A percentile compares a stretch with the other conserved stretches of the same genome.
phyloP scores from a whole-genome alignment of 2,888 invertebrate genomes.

The Tolmerus cingulatus region DNA sequence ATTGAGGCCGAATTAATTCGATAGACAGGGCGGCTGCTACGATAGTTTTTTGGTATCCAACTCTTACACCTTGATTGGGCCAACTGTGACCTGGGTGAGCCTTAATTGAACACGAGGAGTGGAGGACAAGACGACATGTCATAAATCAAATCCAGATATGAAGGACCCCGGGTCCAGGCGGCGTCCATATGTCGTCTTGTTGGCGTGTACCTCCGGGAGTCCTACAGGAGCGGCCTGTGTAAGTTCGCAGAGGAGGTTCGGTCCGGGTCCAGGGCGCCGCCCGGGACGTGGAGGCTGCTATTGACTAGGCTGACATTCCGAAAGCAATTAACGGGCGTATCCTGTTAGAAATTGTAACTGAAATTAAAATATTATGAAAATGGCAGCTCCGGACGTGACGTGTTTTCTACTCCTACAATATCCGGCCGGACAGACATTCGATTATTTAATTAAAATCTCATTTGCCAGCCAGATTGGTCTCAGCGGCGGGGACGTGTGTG shows the following conservation, averaged over 20 bases:
- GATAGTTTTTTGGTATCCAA: slow-evolving; percentile 7
- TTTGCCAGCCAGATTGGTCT: slow-evolving; percentile 7
- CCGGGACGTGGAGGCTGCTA: background rate
- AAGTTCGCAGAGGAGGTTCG: background rate
- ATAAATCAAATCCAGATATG: slow-evolving; percentile 41
- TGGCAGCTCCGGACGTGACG: slow-evolving; percentile 41
- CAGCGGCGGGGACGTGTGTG: background rate
- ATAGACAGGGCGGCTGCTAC: background rate
- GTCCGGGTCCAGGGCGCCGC: background rate
- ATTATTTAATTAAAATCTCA: slow-evolving; percentile 41
- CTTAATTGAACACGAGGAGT: slow-evolving; percentile 36
- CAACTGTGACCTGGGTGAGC: slow-evolving; percentile 36
- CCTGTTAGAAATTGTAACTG: slow-evolving; percentile 49
- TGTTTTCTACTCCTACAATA: slow-evolving; percentile 20
- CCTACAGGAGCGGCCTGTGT: background rate
- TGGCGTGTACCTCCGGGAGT: background rate
- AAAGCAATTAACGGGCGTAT: slow-evolving; percentile 49
- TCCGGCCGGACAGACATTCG: slow-evolving; percentile 24
- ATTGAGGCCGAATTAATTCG: slow-evolving; percentile 41
- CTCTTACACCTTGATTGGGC: slow-evolving; percentile 40
- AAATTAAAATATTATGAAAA: slow-evolving; percentile 49
- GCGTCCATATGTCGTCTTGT: slow-evolving; percentile 1
- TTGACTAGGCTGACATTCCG: slow-evolving; percentile 41
- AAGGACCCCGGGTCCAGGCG: slow-evolving; percentile 4
- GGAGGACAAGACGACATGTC: slow-evolving; percentile 35